Base-by-base conservation (phyloP, 2,797 vertebrate species). In the Prunella strophiata region DNA sequence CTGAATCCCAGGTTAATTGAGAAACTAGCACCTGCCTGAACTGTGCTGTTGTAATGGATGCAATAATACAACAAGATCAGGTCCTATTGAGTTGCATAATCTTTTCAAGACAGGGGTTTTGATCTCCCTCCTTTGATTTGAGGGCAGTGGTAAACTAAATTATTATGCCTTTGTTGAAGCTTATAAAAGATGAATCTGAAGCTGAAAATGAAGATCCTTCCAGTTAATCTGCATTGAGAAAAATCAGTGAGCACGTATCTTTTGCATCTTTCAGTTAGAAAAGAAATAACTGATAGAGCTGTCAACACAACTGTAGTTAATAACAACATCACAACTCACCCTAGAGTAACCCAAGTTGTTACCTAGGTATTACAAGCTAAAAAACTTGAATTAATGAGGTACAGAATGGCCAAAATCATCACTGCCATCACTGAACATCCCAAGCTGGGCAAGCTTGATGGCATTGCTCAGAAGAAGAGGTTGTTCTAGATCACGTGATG, bases 81-180 rank as follows among this genome's bases (percentile, higher is more conserved):
- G 97, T 97, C 97, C 93, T 97, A 98, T 97, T 98, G 97, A 98
- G 96, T 98, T 98, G 98, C 98, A 96, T 97, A 97, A 92, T 98
- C 97, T 97, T 96, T 96, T 96, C 87, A 93, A 94, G 98, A 97
- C 94, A 89, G 92, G 94, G 77, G 15, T 67, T 96, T 97, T 96
- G 91, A 96, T 97, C 93, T 95, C 73, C 15, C 48, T 84, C 65
- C 80, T 97, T 94, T 93, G 85, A 94, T 88, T 95, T 92, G 83
- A 97, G 66, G 66, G 47, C 5, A 4, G 48, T 62, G 62, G 54
- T 63, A 89, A 94, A 94, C 80, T 68, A 15, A 94, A 96, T 74
- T 75, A 88, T 77, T 91, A 80, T n/a, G 78, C 27, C 50, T 96
- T 95, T 95, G 90, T 94, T 67, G 65, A 83, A 61, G 19, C 73